phyloP scores from a whole-genome alignment of 1,140 invertebrate species.

The Oncopodura yosiiana region DNA sequence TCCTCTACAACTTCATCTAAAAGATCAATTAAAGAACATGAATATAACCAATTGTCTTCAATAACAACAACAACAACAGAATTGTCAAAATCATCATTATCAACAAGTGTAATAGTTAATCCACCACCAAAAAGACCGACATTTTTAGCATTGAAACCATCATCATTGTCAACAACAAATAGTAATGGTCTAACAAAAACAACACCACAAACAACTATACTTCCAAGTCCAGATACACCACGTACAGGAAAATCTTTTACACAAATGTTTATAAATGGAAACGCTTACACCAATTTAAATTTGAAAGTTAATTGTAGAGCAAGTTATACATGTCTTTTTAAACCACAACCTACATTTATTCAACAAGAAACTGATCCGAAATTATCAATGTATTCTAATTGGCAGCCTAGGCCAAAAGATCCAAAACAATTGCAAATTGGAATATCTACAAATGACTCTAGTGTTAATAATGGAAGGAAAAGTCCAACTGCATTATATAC shows the following conservation, averaged over 20 bases:
- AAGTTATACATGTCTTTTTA: slow-evolving; percentile 84
- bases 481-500: slow-evolving; percentile 19
- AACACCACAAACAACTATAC: slow-evolving; percentile 26
- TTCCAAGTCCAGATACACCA: slow-evolving; percentile 73
- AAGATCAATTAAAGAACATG: neutral
- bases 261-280: slow-evolving; percentile 53
- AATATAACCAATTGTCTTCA: neutral
- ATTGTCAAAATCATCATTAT: too few relatives aligned
- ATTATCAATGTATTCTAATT: slow-evolving; percentile 96
- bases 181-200: slow-evolving; percentile 9
- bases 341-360: slow-evolving; percentile 90
- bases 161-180: slow-evolving; percentile 12
- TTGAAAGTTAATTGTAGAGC: slow-evolving; percentile 80
- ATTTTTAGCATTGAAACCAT: slow-evolving; percentile 34
- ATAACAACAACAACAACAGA: neutral
- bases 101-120: too few relatives aligned
- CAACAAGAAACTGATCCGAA: slow-evolving; percentile 61
- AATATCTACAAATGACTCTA: slow-evolving; percentile 30
- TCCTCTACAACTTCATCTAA: neutral
- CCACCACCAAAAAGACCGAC: slow-evolving; percentile 31
- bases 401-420: slow-evolving; percentile 44
- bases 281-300: slow-evolving; percentile 83
- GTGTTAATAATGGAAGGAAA: slow-evolving; percentile 30
- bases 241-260: slow-evolving; percentile 75
- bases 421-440: slow-evolving; percentile 22